Evolutionary conservation across 2,113 vertebrate genomes (phyloP), one percentile per base, ranked within the genome.

Genomic region (Varanus salvator): DNA sequence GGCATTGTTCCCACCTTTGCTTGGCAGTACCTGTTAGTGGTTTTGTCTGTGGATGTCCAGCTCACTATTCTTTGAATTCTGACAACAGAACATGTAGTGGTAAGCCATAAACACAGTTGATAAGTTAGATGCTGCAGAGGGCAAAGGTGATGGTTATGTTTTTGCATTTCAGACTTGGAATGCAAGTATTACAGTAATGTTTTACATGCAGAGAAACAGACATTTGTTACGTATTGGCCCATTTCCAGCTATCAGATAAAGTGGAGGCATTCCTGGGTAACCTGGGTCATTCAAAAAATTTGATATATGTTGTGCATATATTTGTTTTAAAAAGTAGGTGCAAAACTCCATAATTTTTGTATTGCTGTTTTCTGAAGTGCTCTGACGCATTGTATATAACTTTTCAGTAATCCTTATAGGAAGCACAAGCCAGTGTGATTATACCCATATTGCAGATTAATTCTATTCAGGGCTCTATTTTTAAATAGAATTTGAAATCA

Each of bases 21-120:
- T 96, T 99, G 87, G 99, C 99, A 1, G 98, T 99, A 1, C 99
- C 99, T 0, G 93, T 98, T 48, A 98, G 97, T 94, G 97, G 98
- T 75, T 99, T 98, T 19, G 98, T 99, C 44, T 99, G 99, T 15
- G 98, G 98, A 52, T 99, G 99, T 93, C 99, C 99, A 23, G 99
- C 99, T 78, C 99, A 99, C 96, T 99, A 98, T 91, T 98, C 98
- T 66, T 96, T 99, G 87, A 99, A 99, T 90, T 86, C 97, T 0
- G 99, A 99, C 97, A 99, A 99, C 97, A 99, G 98, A 95, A 99
- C 99, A 7, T 99, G 99, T 91, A 99, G 98, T 29, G 98, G 98
- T 99, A 97, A 99, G 98, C 75, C 52, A 0, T 44, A n/a, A 91
- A 69, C 77, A 48, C 75, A 3, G 8, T 44, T 1, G 23, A 54